Evolutionary conservation across 2,113 vertebrate species (phyloP).

Genomic region (Periophthalmus modestus): DNA sequence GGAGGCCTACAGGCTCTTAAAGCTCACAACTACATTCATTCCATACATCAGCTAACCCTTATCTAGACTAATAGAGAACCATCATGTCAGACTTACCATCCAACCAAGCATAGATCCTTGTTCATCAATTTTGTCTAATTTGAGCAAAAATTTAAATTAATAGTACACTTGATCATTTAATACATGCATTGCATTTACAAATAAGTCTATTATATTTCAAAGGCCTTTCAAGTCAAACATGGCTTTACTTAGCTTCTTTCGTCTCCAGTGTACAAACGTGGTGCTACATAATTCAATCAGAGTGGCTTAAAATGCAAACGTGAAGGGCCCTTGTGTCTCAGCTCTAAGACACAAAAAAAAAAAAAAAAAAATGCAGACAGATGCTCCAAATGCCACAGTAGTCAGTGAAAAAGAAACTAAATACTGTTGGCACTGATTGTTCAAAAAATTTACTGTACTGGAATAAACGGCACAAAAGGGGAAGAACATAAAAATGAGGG

Average conservation of each 20-base stretch:
- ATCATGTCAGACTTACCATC: no score
- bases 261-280: background rate
- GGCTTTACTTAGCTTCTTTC: background rate
- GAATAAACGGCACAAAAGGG: constrained; percentile 15
- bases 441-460: background rate
- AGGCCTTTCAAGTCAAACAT: no score
- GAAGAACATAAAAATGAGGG: constrained; percentile 34
- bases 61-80: no score
- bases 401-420: background rate
- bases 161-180: background rate
- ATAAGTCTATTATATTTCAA: no score
- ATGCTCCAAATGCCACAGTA: no score
- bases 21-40: no score
- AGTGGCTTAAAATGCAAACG: constrained; percentile 18
- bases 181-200: background rate
- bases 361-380: background rate
- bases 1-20: no score
- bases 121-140: background rate
- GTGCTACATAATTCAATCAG: constrained; percentile 6
- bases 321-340: constrained; percentile 31
- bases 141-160: background rate
- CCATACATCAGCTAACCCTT: no score
- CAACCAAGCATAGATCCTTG: no score
- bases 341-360: constrained; percentile 25
- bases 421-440: background rate